Evolutionary conservation across 2,888 invertebrate genomes (phyloP).

Genomic region (Orthosia gracilis): DNA sequence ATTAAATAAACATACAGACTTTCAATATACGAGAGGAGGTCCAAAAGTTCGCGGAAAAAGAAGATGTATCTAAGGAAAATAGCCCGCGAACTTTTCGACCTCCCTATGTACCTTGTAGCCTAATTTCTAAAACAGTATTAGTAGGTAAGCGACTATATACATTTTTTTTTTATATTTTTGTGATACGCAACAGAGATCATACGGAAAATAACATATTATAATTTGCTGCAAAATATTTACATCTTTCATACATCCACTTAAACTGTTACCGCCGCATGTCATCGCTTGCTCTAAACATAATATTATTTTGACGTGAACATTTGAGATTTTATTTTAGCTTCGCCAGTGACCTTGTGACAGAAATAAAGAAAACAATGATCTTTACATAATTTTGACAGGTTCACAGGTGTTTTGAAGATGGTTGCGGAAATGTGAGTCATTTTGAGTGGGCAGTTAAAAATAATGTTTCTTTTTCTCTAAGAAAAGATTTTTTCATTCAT

Average conservation of each 20-base stretch:
- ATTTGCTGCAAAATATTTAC: slow-evolving; percentile 50
- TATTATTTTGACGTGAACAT: slow-evolving; percentile 63
- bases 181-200: neutral
- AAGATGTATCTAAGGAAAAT: too few relatives aligned
- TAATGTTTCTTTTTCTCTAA: neutral
- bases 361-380: slow-evolving; percentile 71
- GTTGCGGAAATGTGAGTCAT: slow-evolving; percentile 63
- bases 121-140: neutral
- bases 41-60: too few relatives aligned
- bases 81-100: too few relatives aligned
- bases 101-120: too few relatives aligned
- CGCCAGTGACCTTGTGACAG: slow-evolving; percentile 65
- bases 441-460: slow-evolving; percentile 22
- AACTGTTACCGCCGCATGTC: slow-evolving; percentile 51
- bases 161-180: too few relatives aligned
- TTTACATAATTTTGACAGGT: slow-evolving; percentile 65
- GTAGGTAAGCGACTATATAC: too few relatives aligned
- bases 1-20: too few relatives aligned
- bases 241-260: slow-evolving; percentile 40
- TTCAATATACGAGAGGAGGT: too few relatives aligned
- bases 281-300: slow-evolving; percentile 52
- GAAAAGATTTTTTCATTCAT: slow-evolving; percentile 41
- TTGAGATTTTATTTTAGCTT: slow-evolving; percentile 65
- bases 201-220: slow-evolving; percentile 22
- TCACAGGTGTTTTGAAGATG: slow-evolving; percentile 64